phyloP scores from a whole-genome alignment of 2,888 invertebrate genomes.

The Nymphalis polychloros region DNA sequence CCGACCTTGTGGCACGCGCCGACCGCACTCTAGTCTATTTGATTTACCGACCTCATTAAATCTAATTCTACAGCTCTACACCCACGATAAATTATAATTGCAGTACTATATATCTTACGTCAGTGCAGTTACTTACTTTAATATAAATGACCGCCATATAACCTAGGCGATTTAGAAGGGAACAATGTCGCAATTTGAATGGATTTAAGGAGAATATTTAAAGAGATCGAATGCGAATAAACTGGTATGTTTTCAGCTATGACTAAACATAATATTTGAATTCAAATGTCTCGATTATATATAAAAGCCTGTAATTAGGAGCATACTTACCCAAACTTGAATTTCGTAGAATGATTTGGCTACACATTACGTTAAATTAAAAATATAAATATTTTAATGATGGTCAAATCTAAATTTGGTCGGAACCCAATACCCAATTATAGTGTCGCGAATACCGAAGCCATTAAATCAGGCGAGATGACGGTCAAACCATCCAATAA shows the following conservation, averaged over 20 bases:
- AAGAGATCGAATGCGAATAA: constrained; percentile 3
- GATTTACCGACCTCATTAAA: constrained; percentile 67
- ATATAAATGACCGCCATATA: constrained; percentile 25
- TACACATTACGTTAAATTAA: neutral
- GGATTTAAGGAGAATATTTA: constrained; percentile 32
- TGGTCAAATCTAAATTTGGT: constrained; percentile 30
- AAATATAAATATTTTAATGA: constrained; percentile 33
- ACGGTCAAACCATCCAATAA: constrained; percentile 44
- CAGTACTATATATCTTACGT: constrained; percentile 41
- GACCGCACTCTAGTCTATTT: constrained; percentile 56
- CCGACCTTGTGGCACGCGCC: constrained; percentile 81
- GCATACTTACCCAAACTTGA: neutral
- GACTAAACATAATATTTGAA: neutral
- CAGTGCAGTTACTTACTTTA: constrained; percentile 37
- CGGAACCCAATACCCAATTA: constrained; percentile 45
- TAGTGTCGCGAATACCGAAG: constrained; percentile 50
- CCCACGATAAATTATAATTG: constrained; percentile 44
- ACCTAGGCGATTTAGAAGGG: constrained; percentile 47
- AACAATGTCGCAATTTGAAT: constrained; percentile 50
- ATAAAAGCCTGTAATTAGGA: neutral
- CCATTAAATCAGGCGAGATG: constrained; percentile 59
- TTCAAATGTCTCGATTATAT: neutral
- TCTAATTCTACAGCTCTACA: constrained; percentile 54
- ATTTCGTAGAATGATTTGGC: constrained; percentile 12
- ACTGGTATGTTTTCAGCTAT: too few relatives aligned